These are phyloP conservation scores for Drosophila tristis DNA, from an alignment of 1,140 invertebrate genomes.

Conservation along the genomic window DNA sequence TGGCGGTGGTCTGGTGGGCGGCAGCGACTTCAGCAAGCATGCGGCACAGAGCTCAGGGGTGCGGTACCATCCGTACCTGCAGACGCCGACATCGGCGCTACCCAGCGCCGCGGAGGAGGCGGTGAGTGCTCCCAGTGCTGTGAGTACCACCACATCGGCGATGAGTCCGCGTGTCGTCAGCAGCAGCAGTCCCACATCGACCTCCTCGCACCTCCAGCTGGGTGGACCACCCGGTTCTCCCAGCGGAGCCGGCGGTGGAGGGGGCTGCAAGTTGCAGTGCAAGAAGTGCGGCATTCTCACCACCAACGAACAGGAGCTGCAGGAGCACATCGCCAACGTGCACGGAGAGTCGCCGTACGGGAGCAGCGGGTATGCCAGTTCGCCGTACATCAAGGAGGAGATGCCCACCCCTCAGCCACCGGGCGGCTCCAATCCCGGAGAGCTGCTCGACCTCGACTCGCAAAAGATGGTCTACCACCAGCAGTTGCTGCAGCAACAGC, in stretches of 20 bases:
- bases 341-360: conserved; percentile 87
- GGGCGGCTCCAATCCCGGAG: conserved; percentile 85
- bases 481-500: conserved; percentile 64
- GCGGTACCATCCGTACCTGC: conserved; percentile 80
- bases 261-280: conserved; percentile 86
- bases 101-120: conserved; percentile 26
- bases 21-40: conserved; percentile 30
- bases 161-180: conserved; percentile 82
- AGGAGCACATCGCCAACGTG: conserved; percentile 89
- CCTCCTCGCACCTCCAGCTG: conserved; percentile 77
- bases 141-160: conserved; percentile 61
- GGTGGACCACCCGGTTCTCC: conserved; percentile 86
- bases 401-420: conserved; percentile 58
- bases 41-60: conserved; percentile 46
- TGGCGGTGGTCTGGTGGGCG: conserved; percentile 6
- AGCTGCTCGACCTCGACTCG: conserved; percentile 94
- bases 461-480: conserved; percentile 91
- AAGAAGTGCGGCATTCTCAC: conserved; percentile 92
- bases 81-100: conserved; percentile 64
- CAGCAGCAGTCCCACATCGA: conserved; percentile 79
- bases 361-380: conserved; percentile 80
- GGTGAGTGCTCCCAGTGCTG: conserved; percentile 31
- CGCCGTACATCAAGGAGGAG: conserved; percentile 83
- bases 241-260: conserved; percentile 82
- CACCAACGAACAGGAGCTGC: conserved; percentile 88